A percentile compares a stretch with the other conserved stretches of the same genome.
Evolutionary conservation across 2,888 invertebrate genomes (phyloP).

Genomic region (Cephus pulcher): DNA sequence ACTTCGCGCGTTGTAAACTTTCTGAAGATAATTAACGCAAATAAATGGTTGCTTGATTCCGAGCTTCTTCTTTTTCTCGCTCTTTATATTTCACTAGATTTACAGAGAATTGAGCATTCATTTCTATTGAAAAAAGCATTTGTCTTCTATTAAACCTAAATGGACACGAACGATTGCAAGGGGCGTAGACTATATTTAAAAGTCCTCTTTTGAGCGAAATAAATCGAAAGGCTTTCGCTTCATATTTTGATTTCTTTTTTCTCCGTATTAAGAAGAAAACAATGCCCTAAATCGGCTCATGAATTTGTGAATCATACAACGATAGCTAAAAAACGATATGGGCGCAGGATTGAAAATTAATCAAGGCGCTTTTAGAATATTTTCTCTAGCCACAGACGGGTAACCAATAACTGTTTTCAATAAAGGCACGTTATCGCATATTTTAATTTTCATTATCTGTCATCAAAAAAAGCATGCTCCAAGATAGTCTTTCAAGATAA

Average conservation of each 20-base stretch:
- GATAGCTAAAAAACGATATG: background rate
- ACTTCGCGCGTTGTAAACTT: slow-evolving; percentile 15
- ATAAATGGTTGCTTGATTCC: slow-evolving; percentile 26
- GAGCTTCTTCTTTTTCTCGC: background rate
- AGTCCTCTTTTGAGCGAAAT: too few relatives aligned
- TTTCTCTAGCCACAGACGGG: background rate
- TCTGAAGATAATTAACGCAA: slow-evolving; percentile 34
- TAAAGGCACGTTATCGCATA: background rate
- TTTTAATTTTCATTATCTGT: background rate
- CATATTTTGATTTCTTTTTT: too few relatives aligned
- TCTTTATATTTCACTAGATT: background rate
- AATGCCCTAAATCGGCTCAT: background rate
- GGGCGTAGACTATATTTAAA: too few relatives aligned
- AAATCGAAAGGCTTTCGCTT: too few relatives aligned
- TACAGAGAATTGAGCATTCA: background rate
- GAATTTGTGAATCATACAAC: background rate
- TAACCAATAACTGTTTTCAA: background rate
- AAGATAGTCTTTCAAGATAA: background rate
- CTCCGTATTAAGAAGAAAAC: too few relatives aligned
- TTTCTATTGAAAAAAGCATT: too few relatives aligned
- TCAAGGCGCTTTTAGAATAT: background rate
- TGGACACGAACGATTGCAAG: background rate
- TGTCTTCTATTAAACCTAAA: background rate
- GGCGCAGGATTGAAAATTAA: background rate
- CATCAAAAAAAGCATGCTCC: background rate